Evolutionary conservation across 2,113 vertebrate species (phyloP).

Genomic region (Falcunculus frontatus): DNA sequence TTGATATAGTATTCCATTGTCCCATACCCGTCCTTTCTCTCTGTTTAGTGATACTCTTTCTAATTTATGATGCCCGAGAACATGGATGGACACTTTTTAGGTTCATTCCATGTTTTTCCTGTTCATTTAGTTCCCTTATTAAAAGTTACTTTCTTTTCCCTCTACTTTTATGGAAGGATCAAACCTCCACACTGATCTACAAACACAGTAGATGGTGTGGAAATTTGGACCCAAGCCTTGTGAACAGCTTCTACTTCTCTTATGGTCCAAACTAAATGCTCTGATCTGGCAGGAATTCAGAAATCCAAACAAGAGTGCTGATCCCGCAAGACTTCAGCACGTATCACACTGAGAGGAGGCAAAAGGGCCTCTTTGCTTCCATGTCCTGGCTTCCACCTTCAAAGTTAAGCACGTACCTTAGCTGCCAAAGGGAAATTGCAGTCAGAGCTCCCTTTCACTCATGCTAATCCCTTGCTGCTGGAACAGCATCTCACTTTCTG

Average conservation of each 20-base stretch:
- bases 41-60: neutral
- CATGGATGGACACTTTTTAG: neutral
- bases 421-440: constrained; percentile 38
- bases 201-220: constrained; percentile 30
- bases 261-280: constrained; percentile 40
- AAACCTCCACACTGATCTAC: neutral
- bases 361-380: neutral
- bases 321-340: neutral
- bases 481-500: neutral
- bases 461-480: neutral
- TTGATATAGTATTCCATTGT: neutral
- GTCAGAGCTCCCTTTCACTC: neutral
- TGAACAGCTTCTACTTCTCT: constrained; percentile 15
- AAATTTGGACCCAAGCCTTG: constrained; percentile 47
- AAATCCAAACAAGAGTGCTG: constrained; percentile 9
- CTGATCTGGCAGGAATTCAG: constrained; percentile 41
- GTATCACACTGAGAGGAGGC: neutral
- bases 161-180: constrained; percentile 4
- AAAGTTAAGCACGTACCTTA: neutral
- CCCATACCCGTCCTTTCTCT: neutral
- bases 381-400: neutral
- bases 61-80: neutral
- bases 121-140: constrained; percentile 1
- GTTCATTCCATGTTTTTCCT: neutral
- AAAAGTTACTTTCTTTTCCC: neutral